Conservation (phyloP, 2,797 vertebrate genomes). For the Helarctos malayanus region DNA sequence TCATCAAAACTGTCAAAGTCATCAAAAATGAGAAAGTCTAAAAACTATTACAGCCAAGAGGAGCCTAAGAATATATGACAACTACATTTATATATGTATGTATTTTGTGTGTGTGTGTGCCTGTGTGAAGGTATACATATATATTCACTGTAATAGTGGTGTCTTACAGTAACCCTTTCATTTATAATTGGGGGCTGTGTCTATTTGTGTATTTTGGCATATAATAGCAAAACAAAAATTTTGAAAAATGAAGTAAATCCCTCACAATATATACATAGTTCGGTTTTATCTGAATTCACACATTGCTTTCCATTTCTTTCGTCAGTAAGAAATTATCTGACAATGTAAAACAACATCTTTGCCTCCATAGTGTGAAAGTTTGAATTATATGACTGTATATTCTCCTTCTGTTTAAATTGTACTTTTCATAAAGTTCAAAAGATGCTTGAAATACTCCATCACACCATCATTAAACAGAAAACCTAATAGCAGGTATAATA, state of each 20-base stretch:
- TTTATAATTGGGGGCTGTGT: not conserved
- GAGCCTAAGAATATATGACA: not conserved
- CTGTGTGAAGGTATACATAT: not conserved
- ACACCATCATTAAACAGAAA: not conserved
- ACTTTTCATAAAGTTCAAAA: not conserved
- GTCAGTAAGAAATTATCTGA: not conserved
- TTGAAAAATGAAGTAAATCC: not conserved
- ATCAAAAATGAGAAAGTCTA: not conserved
- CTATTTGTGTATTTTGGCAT: not conserved
- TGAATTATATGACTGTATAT: not conserved
- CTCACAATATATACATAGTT: not conserved
- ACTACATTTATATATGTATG: not conserved
- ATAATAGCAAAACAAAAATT: not conserved
- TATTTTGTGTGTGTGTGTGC: not conserved
- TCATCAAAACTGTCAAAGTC: not conserved
- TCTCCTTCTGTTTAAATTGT: not conserved
- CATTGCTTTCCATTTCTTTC: not conserved
- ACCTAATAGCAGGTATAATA: not conserved
- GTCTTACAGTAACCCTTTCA: not conserved
- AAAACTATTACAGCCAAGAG: not conserved
- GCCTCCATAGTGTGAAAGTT: not conserved
- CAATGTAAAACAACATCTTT: not conserved
- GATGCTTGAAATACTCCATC: not conserved
- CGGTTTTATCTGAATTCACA: not conserved
- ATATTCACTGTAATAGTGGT: not conserved